Conservation (phyloP, 1,140 invertebrate species). For the Portunus trituberculatus region DNA sequence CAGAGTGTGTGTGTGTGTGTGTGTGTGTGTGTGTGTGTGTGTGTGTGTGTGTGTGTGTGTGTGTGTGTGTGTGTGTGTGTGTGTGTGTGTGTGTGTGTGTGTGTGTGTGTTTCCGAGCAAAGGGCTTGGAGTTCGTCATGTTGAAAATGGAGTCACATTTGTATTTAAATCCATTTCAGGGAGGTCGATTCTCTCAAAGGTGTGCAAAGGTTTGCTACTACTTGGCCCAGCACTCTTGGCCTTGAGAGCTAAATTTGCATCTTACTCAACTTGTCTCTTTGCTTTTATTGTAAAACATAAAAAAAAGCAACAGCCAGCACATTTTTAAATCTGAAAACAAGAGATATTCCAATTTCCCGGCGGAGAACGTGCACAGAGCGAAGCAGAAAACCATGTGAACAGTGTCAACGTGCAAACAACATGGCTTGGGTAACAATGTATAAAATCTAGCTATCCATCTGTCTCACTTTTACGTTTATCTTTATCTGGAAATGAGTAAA, state of each 20-base stretch:
- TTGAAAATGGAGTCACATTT: constrained; percentile 23
- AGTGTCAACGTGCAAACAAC: not conserved
- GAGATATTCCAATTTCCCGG: not conserved
- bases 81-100: constrained; percentile 32
- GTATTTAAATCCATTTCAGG: constrained; percentile 1
- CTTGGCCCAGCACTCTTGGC: not conserved
- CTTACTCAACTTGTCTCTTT: not conserved
- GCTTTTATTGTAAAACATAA: not conserved
- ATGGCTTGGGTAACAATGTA: not conserved
- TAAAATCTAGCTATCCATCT: not conserved
- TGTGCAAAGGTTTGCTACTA: not conserved
- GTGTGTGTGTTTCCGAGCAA: not conserved
- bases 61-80: constrained; percentile 21
- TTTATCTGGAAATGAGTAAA: too few relatives aligned
- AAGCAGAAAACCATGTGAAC: not conserved
- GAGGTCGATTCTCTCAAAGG: not conserved
- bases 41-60: not conserved
- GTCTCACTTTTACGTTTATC: not conserved
- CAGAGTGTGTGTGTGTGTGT: not conserved
- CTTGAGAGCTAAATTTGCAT: constrained; percentile 12
- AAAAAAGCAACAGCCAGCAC: not conserved
- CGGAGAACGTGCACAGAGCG: not conserved
- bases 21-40: not conserved
- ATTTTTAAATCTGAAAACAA: not conserved
- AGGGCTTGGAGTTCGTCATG: not conserved